Percentiles rank a stretch among this genome's conserved stretches.
Conservation (phyloP, 2,113 vertebrate genomes). For the Diphyllodes magnificus region DNA sequence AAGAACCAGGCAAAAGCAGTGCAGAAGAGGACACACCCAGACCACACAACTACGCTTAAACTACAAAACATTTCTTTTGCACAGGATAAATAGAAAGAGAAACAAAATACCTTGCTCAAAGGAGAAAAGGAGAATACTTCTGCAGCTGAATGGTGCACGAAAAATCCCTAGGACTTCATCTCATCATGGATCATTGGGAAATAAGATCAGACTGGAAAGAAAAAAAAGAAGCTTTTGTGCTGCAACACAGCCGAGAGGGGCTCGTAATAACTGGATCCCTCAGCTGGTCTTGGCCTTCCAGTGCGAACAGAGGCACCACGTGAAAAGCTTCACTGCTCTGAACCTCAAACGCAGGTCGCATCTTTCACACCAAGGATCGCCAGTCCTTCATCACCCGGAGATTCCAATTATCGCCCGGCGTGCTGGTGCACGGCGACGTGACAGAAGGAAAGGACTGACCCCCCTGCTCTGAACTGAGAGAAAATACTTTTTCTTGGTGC, state of each 20-base stretch:
- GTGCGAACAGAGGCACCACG: neutral
- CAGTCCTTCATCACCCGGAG: neutral
- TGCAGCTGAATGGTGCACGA: neutral
- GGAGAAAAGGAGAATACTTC: neutral
- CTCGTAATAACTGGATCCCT: neutral
- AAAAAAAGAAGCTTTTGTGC: neutral
- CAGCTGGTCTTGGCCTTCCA: neutral
- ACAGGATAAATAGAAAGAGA: neutral
- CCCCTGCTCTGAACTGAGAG: neutral
- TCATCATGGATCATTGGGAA: neutral
- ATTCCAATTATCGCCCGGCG: neutral
- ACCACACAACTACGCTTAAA: fast-evolving
- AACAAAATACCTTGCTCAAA: neutral
- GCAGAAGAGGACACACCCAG: neutral
- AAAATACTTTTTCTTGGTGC: neutral
- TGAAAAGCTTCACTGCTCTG: neutral
- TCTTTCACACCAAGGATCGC: neutral
- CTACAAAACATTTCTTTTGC: neutral
- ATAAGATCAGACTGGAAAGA: neutral
- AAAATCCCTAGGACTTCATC: neutral
- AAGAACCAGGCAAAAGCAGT: neutral
- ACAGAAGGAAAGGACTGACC: neutral
- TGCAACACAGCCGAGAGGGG: neutral
- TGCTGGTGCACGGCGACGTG: neutral
- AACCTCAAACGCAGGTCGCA: neutral